Base-by-base conservation (phyloP, 2,113 vertebrate species). In the Etia nguti region DNA sequence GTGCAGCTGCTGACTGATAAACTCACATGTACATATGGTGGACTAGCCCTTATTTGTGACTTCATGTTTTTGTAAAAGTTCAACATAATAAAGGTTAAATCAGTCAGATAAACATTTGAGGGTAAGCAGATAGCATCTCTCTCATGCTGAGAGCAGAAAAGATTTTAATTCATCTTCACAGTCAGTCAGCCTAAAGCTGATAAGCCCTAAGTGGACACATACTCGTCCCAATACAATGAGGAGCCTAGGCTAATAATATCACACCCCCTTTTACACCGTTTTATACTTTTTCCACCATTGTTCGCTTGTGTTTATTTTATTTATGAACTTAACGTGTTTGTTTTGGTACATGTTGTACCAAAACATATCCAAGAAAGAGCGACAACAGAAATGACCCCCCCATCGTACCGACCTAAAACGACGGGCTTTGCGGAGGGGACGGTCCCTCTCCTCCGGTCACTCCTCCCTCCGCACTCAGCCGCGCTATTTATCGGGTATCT, bases 161-260 rank as follows among this genome's bases (percentile, higher is more conserved):
- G 83, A 43, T 41, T 31, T 55, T 70, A 55, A 85, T 80, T 87
- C 79, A 87, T 68, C 48, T 50, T 77, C 73, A 0, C 38, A 34
- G 34, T 75, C 43, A 13, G 41, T 68, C 75, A 20, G 13, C 15
- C n/a, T 55, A 86, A 93, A 94, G 88, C 94, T 88, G 88, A 90
- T 94, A 88, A 94, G 22, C 73, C 6, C 13, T 31, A 43, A 18
- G 6, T 59, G 10, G 62, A 50, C 85, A 87, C 83, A 85, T 2
- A 77, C 26, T 29, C 8, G 0, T n/a, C 70, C 70, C 43, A 13
- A 52, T 31, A 34, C 26, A 52, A 50, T 34, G 73, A 50, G 20
- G 10, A 52, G 46, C 18, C 26, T 13, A 31, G 73, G 46, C 10
- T 77, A 77, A 52, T 77, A 77, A 52, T n/a, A 52, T 31, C 52